These are phyloP conservation scores for Stigmatopora argus DNA, from an alignment of 2,113 vertebrate genomes.

Conservation along the genomic window DNA sequence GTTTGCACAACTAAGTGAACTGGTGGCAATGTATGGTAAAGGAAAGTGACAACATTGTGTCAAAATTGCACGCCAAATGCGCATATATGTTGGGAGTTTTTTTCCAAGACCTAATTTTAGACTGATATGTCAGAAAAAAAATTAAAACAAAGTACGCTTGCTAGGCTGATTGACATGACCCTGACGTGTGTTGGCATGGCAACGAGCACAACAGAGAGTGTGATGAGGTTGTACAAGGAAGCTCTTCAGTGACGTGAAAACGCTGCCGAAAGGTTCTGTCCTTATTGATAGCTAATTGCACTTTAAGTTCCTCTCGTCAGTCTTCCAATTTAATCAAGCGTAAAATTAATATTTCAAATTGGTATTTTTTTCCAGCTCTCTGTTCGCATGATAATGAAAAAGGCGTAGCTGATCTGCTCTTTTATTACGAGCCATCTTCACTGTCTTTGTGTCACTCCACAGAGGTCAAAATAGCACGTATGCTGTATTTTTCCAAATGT, in stretches of 20 bases:
- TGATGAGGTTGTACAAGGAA: constrained; percentile 1
- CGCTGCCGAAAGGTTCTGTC: constrained; percentile 8
- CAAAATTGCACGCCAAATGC: background rate
- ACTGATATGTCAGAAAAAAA: background rate
- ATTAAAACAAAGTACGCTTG: background rate
- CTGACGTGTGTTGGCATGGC: constrained; percentile 25
- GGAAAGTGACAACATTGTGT: too few relatives aligned
- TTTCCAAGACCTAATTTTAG: constrained; percentile 9
- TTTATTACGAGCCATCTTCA: constrained; percentile 38
- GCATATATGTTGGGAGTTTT: constrained; percentile 18
- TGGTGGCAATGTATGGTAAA: too few relatives aligned
- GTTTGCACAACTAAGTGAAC: constrained; percentile 22
- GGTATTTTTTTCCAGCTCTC: constrained; percentile 31
- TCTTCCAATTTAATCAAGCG: constrained; percentile 57
- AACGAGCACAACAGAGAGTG: background rate
- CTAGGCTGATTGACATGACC: constrained; percentile 14
- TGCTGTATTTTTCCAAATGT: background rate
- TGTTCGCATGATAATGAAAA: constrained; percentile 45
- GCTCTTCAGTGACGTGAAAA: background rate
- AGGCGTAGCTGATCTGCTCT: constrained; percentile 33
- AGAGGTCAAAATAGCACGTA: background rate
- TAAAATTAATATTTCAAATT: constrained; percentile 64
- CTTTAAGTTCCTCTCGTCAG: constrained; percentile 56
- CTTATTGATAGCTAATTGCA: constrained; percentile 60
- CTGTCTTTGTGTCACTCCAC: constrained; percentile 2